Percentiles rank a stretch among this genome's conserved stretches.
phyloP scores from a whole-genome alignment of 92 coral and sea anemone species.

The Zoanthus sansibaricus region DNA sequence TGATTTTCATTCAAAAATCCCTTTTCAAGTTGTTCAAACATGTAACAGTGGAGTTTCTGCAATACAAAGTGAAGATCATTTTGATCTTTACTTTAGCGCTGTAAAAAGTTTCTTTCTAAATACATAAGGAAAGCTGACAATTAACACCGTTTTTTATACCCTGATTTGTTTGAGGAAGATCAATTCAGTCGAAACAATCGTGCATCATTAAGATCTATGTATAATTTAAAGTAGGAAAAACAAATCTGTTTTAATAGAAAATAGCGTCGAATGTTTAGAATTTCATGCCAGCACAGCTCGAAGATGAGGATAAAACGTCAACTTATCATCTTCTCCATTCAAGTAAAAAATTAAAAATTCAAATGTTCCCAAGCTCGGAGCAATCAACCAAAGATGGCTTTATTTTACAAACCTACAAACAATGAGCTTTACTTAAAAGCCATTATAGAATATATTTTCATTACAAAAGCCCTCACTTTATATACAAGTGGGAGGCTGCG shows the following conservation, averaged over 20 bases:
- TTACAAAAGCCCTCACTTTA: slow-evolving; percentile 53
- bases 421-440: slow-evolving; percentile 48
- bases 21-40: not conserved
- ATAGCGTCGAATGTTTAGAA: not conserved
- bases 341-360: slow-evolving; percentile 42
- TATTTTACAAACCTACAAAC: slow-evolving; percentile 37
- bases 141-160: slow-evolving; percentile 13
- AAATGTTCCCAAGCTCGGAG: slow-evolving; percentile 24
- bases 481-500: slow-evolving; percentile 24
- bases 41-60: not conserved
- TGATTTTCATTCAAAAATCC: not conserved
- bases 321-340: slow-evolving; percentile 23
- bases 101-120: slow-evolving; percentile 2
- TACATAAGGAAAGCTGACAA: not conserved
- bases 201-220: slow-evolving; percentile 7
- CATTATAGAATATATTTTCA: slow-evolving; percentile 43
- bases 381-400: slow-evolving; percentile 42
- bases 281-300: not conserved
- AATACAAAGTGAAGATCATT: not conserved
- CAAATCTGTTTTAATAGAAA: slow-evolving; percentile 1
- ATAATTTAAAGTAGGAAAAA: not conserved
- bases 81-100: not conserved
- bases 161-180: not conserved
- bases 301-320: not conserved
- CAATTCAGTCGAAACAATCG: not conserved